phyloP scores from a whole-genome alignment of 1,140 invertebrate species.

The Drosophila sulfurigaster region DNA sequence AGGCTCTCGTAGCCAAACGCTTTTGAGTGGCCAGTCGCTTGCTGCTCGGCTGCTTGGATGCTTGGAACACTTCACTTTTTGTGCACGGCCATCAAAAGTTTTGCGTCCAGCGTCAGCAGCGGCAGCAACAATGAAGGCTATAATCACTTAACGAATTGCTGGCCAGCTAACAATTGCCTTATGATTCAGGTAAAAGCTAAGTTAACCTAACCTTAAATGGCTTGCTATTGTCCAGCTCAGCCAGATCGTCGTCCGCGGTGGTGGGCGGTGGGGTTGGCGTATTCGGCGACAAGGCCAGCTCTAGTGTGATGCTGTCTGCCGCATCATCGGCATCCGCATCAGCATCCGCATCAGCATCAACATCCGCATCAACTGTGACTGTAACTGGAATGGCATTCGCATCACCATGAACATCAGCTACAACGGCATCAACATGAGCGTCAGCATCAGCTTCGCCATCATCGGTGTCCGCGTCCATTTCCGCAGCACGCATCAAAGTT shows the following conservation, averaged over 20 bases:
- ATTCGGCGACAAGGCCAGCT: conserved; percentile 66
- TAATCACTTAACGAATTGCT: conserved; percentile 71
- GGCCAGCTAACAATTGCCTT: conserved; percentile 40
- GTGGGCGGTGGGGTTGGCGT: conserved; percentile 72
- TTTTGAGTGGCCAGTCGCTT: conserved; percentile 26
- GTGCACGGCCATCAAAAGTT: conserved; percentile 39
- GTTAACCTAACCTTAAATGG: conserved; percentile 69
- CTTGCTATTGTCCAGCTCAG: conserved; percentile 72
- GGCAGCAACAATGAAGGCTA: conserved; percentile 34
- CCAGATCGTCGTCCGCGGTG: conserved; percentile 63
- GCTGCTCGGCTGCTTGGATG: neutral
- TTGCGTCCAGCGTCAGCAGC: neutral
- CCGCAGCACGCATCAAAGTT: conserved; percentile 65
- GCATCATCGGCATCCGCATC: conserved; percentile 66
- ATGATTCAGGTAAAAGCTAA: conserved; percentile 5
- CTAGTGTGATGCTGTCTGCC: conserved; percentile 71
- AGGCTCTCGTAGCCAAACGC: conserved; percentile 26
- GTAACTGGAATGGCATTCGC: conserved; percentile 34
- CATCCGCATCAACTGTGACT: conserved; percentile 59
- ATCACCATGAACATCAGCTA: conserved; percentile 50
- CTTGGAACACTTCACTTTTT: conserved; percentile 30
- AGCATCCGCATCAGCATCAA: conserved; percentile 52
- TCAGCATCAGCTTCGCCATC: conserved; percentile 37
- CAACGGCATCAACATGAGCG: conserved; percentile 22
- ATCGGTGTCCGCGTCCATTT: conserved; percentile 70